Percentiles rank a stretch among this genome's conserved stretches.
These are phyloP conservation scores for Chloroclystis v-ata DNA, from an alignment of 2,888 invertebrate species.

Conservation along the genomic window DNA sequence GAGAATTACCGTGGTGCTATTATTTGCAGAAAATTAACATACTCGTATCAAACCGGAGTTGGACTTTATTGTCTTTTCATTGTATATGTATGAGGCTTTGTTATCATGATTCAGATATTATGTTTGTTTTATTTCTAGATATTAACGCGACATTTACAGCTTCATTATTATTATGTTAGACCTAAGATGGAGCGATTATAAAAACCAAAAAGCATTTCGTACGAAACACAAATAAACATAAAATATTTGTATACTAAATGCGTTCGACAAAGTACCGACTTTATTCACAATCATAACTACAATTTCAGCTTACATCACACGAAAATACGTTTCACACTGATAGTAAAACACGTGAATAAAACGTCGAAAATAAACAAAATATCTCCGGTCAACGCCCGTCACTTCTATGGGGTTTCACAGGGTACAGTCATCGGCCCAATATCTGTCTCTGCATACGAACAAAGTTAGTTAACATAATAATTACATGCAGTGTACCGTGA, in stretches of 20 bases:
- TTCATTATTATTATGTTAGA: too few relatives aligned
- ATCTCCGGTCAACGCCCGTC: conserved; percentile 29
- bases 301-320: neutral
- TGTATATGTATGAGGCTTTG: conserved; percentile 2
- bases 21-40: conserved; percentile 17
- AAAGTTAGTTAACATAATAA: conserved; percentile 41
- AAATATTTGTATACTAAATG: too few relatives aligned
- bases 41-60: conserved; percentile 8
- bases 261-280: neutral
- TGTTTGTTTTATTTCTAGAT: neutral
- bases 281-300: neutral
- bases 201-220: too few relatives aligned
- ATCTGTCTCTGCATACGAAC: conserved; percentile 14
- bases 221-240: too few relatives aligned
- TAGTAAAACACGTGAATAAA: conserved; percentile 16
- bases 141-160: neutral
- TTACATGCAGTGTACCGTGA: conserved; percentile 44
- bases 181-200: too few relatives aligned
- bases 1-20: conserved; percentile 11
- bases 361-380: conserved; percentile 25
- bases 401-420: conserved; percentile 27
- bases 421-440: conserved; percentile 27
- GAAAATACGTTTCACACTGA: conserved; percentile 7
- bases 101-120: neutral
- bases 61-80: too few relatives aligned